Evolutionary conservation across 2,888 invertebrate genomes (phyloP), one percentile per base, ranked within the genome.

Genomic region (Agrochola circellaris): DNA sequence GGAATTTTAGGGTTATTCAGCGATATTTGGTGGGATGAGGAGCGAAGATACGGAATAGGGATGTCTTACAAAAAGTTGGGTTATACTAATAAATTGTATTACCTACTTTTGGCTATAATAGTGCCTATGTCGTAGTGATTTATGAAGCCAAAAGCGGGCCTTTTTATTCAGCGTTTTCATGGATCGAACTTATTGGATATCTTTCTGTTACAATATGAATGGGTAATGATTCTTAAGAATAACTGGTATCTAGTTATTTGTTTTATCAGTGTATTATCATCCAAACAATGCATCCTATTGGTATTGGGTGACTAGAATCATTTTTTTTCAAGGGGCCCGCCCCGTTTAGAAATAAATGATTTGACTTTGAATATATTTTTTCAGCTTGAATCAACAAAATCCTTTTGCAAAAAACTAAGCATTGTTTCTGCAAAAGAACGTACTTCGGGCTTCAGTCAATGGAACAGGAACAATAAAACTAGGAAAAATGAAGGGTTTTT

Each of bases 401-500:
- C 7, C 34, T 62, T 30, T 48, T 2, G 11, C 54, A 30, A 38
- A 51, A 75, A 48, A 34, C 26, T 2, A 23, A 48, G 20, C 38
- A n/a, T 66, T 66, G 48, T 61, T 66, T 17, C 34, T 13, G 70
- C 54, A 34, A 82, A 56, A 70, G 15, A 60, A 76, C 69, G 66
- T 26, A 34, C 42, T 82, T 68, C 20, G 11, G 8, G 48, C n/a
- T 42, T 23, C 51, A 77, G 42, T 56, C 60, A 77, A 70, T 77
- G 23, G 56, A 66, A 42, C 3, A 48, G 48, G 30, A 58, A 62
- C 38, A 67, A 78, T 17, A 60, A 64, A 75, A 82, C 34, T 67
- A 61, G 73, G 13, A 61, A 71, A 75, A 86, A 73, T 70, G 23
- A 67, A 78, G 51, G 51, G 64, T 9, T 67, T 77, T 34, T 79